phyloP scores from a whole-genome alignment of 1,140 invertebrate species.

The Atta colombica region DNA sequence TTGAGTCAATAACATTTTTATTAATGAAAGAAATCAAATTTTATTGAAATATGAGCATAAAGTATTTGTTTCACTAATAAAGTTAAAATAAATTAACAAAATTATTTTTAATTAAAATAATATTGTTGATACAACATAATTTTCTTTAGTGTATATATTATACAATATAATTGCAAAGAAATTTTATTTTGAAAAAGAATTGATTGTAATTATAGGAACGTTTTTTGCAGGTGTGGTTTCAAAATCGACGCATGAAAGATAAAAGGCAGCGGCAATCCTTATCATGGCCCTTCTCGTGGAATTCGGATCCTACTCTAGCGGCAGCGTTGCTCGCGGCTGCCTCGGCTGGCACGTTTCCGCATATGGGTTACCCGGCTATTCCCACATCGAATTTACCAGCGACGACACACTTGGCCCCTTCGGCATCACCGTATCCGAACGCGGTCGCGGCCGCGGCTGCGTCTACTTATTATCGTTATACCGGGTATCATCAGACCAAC shows the following conservation, averaged over 20 bases:
- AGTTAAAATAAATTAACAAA: no score
- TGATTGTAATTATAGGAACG: not conserved
- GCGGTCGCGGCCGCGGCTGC: conserved; percentile 67
- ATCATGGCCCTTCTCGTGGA: conserved; percentile 97
- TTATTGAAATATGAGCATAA: no score
- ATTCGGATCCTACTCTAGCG: conserved; percentile 96
- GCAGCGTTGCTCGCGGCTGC: conserved; percentile 96
- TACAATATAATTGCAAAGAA: not conserved
- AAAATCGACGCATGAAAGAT: conserved; percentile 99
- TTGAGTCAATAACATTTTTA: no score
- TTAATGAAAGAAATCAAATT: no score
- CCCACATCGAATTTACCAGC: conserved; percentile 80
- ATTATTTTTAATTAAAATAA: no score
- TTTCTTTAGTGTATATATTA: not conserved
- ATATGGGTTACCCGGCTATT: conserved; percentile 65
- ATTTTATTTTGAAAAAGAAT: not conserved
- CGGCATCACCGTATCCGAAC: conserved; percentile 55
- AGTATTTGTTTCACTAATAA: no score
- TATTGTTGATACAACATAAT: no score
- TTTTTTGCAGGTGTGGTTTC: conserved; percentile 96
- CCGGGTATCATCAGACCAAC: conserved; percentile 79
- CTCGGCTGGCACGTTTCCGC: conserved; percentile 87
- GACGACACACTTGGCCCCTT: conserved; percentile 79
- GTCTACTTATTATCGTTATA: conserved; percentile 75
- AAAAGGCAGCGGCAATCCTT: conserved; percentile 97